A percentile compares a stretch with the other conserved stretches of the same genome.
Evolutionary conservation across 2,888 invertebrate species (phyloP).

Genomic region (Cryptocephalus moraei): DNA sequence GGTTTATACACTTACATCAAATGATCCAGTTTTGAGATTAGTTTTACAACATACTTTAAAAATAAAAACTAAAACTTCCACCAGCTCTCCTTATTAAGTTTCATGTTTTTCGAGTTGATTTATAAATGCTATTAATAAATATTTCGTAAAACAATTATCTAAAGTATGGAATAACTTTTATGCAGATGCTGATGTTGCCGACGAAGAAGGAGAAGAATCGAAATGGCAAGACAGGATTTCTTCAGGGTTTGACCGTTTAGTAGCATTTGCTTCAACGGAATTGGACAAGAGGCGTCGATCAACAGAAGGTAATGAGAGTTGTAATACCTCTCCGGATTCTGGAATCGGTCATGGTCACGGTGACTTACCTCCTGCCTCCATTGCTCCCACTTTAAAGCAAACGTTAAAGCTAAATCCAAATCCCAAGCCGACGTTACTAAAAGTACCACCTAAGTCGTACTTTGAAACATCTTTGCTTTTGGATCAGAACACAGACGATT

Average conservation of each 20-base stretch:
- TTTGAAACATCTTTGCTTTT: slow-evolving; percentile 41
- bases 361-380: slow-evolving; percentile 42
- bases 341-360: slow-evolving; percentile 68
- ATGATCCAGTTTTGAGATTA: no score
- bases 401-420: slow-evolving; percentile 31
- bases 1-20: no score
- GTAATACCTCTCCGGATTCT: slow-evolving; percentile 80
- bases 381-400: slow-evolving; percentile 27
- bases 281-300: slow-evolving; percentile 78
- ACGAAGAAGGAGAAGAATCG: slow-evolving; percentile 65
- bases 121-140: no score
- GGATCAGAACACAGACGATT: slow-evolving; percentile 38
- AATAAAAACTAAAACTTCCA: no score
- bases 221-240: slow-evolving; percentile 91
- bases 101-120: no score
- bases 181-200: slow-evolving; percentile 40
- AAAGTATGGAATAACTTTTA: neutral
- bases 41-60: no score
- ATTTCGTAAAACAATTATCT: no score
- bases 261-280: slow-evolving; percentile 88
- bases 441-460: slow-evolving; percentile 37
- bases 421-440: slow-evolving; percentile 32
- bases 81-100: no score
- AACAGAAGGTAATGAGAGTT: slow-evolving; percentile 63
- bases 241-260: slow-evolving; percentile 86